Conservation (phyloP, 2,797 vertebrate species). For the Artibeus lituratus region DNA sequence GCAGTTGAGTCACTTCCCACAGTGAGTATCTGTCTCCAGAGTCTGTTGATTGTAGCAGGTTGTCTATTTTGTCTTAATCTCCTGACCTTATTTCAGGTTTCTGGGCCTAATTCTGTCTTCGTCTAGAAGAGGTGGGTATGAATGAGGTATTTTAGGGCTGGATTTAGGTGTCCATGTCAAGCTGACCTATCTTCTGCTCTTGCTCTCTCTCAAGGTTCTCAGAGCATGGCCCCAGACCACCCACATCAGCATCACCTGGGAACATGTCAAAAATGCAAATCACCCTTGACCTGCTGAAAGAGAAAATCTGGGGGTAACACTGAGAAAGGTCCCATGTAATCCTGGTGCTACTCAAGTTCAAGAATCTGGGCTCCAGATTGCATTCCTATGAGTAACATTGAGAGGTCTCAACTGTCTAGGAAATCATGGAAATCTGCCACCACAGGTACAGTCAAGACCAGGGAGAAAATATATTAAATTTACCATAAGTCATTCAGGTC, state of each 20-base stretch:
- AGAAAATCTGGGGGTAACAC: background rate
- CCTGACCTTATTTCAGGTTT: background rate
- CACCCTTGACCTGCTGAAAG: background rate
- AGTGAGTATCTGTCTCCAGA: background rate
- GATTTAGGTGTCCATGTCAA: background rate
- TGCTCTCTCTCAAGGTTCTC: background rate
- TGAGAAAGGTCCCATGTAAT: background rate
- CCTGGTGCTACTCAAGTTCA: background rate
- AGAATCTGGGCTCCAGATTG: background rate
- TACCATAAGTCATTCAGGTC: background rate
- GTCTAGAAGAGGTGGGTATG: fast-evolving
- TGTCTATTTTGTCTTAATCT: background rate
- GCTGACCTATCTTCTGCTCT: background rate
- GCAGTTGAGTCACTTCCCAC: background rate
- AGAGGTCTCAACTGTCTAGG: background rate
- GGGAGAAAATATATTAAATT: background rate
- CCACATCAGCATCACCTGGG: no score
- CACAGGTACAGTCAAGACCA: background rate
- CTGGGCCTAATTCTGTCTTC: background rate
- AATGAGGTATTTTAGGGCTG: background rate
- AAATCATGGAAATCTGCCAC: background rate
- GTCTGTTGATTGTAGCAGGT: background rate
- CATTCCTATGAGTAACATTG: background rate
- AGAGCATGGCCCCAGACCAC: background rate
- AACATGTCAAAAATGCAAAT: background rate